phyloP scores from a whole-genome alignment of 2,113 vertebrate species.

The Synchiropus splendidus region DNA sequence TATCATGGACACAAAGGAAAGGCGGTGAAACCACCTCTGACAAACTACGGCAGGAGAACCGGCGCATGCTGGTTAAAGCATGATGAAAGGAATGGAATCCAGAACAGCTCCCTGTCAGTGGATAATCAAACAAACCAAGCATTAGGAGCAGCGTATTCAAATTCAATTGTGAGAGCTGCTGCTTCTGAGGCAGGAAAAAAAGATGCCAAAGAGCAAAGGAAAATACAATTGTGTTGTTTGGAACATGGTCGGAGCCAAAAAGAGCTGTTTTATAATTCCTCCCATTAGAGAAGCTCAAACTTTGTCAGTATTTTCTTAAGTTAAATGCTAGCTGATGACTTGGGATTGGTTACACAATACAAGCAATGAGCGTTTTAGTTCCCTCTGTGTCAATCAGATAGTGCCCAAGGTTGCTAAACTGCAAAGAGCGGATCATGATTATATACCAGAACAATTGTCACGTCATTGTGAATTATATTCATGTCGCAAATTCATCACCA shows the following conservation, averaged over 20 bases:
- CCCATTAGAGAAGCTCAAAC: conserved; percentile 26
- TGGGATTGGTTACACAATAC: no score
- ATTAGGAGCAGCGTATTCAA: conserved; percentile 60
- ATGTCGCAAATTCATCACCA: no score
- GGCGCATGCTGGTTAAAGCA: conserved; percentile 57
- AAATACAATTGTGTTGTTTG: conserved; percentile 53
- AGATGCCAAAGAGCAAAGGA: conserved; percentile 20
- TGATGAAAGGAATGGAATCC: conserved; percentile 62
- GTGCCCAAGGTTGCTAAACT: no score
- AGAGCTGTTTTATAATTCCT: conserved; percentile 45
- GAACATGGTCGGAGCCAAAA: conserved; percentile 46
- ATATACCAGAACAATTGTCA: no score
- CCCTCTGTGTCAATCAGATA: no score
- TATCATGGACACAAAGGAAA: conserved; percentile 57
- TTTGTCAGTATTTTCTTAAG: no score
- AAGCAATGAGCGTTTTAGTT: no score
- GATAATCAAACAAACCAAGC: conserved; percentile 58
- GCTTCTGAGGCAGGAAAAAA: conserved; percentile 40
- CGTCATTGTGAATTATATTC: no score
- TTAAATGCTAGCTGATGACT: conserved; percentile 23
- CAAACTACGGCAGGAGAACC: conserved; percentile 54
- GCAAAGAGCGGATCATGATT: no score
- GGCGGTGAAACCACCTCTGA: conserved; percentile 56
- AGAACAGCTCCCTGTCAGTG: conserved; percentile 54
- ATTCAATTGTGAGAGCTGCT: conserved; percentile 53